A percentile compares a stretch with the other conserved stretches of the same genome.
Evolutionary conservation across 2,113 vertebrate genomes (phyloP).

Genomic region (Acrocephalus arundinaceus): DNA sequence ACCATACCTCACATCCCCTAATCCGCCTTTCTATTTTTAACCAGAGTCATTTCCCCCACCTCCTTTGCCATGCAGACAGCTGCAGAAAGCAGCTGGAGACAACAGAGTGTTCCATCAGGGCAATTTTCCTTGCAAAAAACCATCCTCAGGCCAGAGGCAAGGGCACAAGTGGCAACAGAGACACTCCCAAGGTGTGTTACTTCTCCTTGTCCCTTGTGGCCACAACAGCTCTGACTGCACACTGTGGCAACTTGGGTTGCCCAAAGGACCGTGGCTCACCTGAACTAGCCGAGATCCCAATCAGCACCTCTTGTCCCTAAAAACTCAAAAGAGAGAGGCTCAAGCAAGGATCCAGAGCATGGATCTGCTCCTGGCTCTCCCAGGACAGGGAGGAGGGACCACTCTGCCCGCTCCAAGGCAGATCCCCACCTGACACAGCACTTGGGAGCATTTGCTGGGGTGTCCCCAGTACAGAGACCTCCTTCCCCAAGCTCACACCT

Average conservation of each 20-base stretch:
- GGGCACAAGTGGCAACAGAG: neutral
- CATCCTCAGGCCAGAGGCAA: neutral
- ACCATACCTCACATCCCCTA: neutral
- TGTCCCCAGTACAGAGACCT: neutral
- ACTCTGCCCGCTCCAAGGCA: neutral
- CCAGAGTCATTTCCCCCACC: neutral
- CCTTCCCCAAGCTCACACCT: neutral
- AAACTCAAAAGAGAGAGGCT: neutral
- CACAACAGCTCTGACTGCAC: neutral
- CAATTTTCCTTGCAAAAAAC: neutral
- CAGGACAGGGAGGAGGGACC: neutral
- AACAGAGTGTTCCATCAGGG: neutral
- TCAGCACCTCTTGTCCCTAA: neutral
- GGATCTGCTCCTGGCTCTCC: neutral
- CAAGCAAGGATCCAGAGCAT: neutral
- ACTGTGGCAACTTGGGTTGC: no score
- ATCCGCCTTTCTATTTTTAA: conserved; percentile 32
- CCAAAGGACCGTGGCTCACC: neutral
- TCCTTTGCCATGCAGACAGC: neutral
- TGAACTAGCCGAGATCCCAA: neutral
- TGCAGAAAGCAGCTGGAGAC: conserved; percentile 22
- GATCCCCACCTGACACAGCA: fast-evolving
- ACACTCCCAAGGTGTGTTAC: neutral
- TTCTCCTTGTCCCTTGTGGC: neutral
- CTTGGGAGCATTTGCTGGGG: neutral